phyloP scores from a whole-genome alignment of 1,140 invertebrate genomes.

The Homalodisca vitripennis region DNA sequence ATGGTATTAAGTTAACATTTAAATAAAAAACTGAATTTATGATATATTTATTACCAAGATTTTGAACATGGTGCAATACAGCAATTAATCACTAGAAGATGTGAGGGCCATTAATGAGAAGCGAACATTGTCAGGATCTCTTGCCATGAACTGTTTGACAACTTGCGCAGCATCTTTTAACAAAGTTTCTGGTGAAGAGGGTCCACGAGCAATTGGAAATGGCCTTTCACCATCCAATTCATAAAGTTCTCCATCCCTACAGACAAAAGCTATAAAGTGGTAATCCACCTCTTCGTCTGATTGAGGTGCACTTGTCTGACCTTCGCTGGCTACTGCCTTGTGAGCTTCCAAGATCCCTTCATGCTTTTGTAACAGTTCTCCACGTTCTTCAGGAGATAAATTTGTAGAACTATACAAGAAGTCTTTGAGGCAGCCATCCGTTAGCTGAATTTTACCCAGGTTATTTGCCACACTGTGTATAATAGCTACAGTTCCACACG shows the following conservation, averaged over 20 bases:
- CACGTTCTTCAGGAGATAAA: conserved; percentile 69
- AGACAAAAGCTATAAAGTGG: not conserved
- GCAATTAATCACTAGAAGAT: too few relatives aligned
- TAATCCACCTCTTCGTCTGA: not conserved
- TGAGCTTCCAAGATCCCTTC: conserved; percentile 76
- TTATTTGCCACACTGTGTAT: conserved; percentile 82
- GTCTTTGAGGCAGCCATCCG: conserved; percentile 71
- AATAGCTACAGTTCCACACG: conserved; percentile 92
- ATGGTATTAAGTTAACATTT: too few relatives aligned
- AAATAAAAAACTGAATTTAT: too few relatives aligned
- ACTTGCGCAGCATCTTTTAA: not conserved
- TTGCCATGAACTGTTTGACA: not conserved
- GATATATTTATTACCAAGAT: too few relatives aligned
- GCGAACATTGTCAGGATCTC: not conserved
- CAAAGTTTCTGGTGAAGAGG: not conserved
- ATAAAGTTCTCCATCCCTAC: not conserved
- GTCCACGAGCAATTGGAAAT: not conserved
- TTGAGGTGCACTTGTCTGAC: conserved; percentile 71
- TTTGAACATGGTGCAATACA: too few relatives aligned
- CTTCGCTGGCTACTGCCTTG: conserved; percentile 81
- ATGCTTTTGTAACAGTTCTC: conserved; percentile 67
- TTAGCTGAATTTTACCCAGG: conserved; percentile 60
- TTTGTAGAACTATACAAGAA: conserved; percentile 72
- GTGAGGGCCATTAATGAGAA: not conserved
- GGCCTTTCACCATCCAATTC: not conserved